Base-by-base conservation (phyloP, 1,140 invertebrate genomes). In the Caenorhabditis inopinata region DNA sequence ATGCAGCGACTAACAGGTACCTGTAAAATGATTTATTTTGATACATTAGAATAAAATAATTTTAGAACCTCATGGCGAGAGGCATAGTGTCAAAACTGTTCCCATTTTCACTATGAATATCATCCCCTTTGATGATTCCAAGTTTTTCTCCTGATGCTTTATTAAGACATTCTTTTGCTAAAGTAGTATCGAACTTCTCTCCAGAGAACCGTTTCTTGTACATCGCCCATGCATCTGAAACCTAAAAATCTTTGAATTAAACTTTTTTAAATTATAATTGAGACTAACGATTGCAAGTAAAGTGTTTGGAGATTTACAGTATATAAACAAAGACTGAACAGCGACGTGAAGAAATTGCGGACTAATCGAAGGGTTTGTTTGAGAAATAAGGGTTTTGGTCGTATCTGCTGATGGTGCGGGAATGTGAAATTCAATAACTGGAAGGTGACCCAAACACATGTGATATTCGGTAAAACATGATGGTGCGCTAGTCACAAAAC, bases 401-500 rank as follows among this genome's bases (percentile, higher is more conserved):
- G 29, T 21, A 4, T 68, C 58, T 68, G 12, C 3, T 21, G 58
- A 68, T 7, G 58, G 58, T 38, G 58, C 16, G 7, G 58, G 11
- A 38, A 68, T 68, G 58, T 68, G 58, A 16, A 68, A 38, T 21
- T 42, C 58, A 9, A 68, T 21, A 21, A 29, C 25, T 42, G 58
- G 27, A 21, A 68, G 58, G 21, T 68, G 58, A 21, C 11, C 38
- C 2, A 68, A 32, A 68, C 38, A 38, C 3, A 21, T 68, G n/a
- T 68, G 58, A 68, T 68, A 68, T 18, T 68, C 16, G n/a, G 11
- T 29, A 18, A 68, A 68, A 21, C 32, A 68, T 18, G 58, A 68
- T 12, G 58, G 58, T 12, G 58, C 58, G 23, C 58, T 68, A 9
- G 58, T 68, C n/a, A 68, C 58, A 21, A 68, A 68, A 38, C 58